Conservation (phyloP, 2,113 vertebrate genomes). For the Cepphus grylle region DNA sequence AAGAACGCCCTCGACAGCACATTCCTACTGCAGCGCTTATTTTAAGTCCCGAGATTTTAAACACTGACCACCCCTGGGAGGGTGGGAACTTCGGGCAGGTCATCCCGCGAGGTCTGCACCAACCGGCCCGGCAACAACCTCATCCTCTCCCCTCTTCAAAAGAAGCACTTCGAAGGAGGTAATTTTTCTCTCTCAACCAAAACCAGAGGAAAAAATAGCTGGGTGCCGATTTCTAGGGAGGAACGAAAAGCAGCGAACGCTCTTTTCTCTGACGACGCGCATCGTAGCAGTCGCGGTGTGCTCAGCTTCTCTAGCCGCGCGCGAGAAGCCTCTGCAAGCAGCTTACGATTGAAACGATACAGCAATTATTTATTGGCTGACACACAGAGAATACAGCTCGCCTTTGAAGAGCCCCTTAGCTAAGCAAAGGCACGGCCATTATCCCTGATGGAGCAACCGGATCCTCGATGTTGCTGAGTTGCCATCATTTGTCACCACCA, state of each 20-base stretch:
- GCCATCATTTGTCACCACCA: not conserved
- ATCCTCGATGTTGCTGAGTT: not conserved
- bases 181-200: not conserved
- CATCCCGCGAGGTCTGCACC: not conserved
- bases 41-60: not conserved
- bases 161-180: not conserved
- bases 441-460: not conserved
- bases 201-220: not conserved
- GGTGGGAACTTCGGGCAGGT: not conserved
- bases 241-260: not conserved
- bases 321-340: not conserved
- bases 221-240: not conserved
- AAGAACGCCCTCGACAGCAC: not conserved
- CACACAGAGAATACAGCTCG: not conserved
- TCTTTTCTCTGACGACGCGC: not conserved
- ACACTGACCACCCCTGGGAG: not conserved
- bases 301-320: not conserved
- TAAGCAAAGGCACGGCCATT: not conserved
- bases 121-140: too few species aligned
- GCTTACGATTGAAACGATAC: not conserved
- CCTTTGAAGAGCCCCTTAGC: not conserved
- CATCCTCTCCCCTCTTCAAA: not conserved
- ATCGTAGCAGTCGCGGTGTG: not conserved
- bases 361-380: not conserved
- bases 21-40: not conserved